Evolutionary conservation across 2,888 invertebrate genomes (phyloP), one percentile per base, ranked within the genome.

Genomic region (Polydrusus pterygomalis): DNA sequence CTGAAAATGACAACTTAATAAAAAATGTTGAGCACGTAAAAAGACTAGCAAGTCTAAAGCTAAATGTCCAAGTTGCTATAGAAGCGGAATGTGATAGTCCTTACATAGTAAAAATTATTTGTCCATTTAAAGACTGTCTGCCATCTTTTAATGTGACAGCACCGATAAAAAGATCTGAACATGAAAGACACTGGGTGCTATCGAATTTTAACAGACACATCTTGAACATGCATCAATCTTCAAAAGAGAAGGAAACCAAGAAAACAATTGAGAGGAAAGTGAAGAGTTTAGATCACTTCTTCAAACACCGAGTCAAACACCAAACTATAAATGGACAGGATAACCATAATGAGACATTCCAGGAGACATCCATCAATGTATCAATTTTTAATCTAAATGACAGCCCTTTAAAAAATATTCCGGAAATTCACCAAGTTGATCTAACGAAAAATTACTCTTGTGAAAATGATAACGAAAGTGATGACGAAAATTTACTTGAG

Each of bases 71-170:
- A 40, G 40, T 40, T 40, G 40, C 11, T 40, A 40, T 40, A 40
- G 40, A 40, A 40, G 40, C 40, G 40, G 40, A 40, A 40, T 7
- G 40, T 40, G 40, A 40, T 40, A 40, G 40, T 40, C 40, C 40
- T 11, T 40, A 40, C 40, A 40, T 40, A 40, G 40, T 40, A 40
- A 40, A 40, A 9, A 40, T 40, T 40, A 7, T 40, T 40, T 40
- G 40, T 40, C 40, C 40, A 40, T 40, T 40, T 40, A 40, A 40
- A 40, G 40, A 40, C 40, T 40, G 40, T 40, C 40, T 40, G 40
- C 40, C 5, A 40, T 40, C 40, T 40, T 40, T 40, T 40, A 40
- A 40, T 40, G 40, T 40, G 40, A 40, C 40, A 40, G 40, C 40
- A 40, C 40, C 40, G 40, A 40, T 40, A 40, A 40, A 40, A 40